phyloP scores from a whole-genome alignment of 1,140 invertebrate species.

The Spodoptera frugiperda region DNA sequence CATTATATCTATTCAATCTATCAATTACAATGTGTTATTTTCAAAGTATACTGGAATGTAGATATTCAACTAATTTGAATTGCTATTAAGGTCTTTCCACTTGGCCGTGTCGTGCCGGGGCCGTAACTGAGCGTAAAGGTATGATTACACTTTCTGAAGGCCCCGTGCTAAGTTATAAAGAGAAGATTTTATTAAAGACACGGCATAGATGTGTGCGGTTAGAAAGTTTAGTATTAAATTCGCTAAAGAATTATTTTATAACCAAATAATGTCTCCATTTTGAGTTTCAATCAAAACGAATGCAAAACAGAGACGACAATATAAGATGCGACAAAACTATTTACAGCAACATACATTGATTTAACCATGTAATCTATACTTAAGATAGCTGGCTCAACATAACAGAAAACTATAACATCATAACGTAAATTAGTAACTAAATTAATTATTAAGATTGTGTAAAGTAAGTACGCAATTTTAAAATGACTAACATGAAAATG shows the following conservation, averaged over 20 bases:
- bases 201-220: too few species aligned
- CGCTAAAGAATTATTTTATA: not conserved
- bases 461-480: conserved; percentile 57
- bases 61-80: conserved; percentile 54
- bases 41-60: conserved; percentile 56
- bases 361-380: conserved; percentile 42
- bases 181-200: too few species aligned
- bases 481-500: conserved; percentile 50
- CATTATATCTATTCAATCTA: conserved; percentile 48
- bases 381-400: conserved; percentile 46
- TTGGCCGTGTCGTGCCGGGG: not conserved
- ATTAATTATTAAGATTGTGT: conserved; percentile 53
- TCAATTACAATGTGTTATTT: conserved; percentile 50
- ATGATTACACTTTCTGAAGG: too few species aligned
- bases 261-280: not conserved
- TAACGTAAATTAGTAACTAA: conserved; percentile 43
- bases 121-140: not conserved
- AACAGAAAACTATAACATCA: conserved; percentile 45
- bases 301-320: not conserved
- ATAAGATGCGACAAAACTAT: conserved; percentile 17
- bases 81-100: conserved; percentile 39
- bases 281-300: not conserved
- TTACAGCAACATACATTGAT: conserved; percentile 15
- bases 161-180: too few species aligned
- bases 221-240: conserved; percentile 12